Evolutionary conservation across 64 coral and sea anemone species (phyloP).

Genomic region (Dendronephthya gigantea): DNA sequence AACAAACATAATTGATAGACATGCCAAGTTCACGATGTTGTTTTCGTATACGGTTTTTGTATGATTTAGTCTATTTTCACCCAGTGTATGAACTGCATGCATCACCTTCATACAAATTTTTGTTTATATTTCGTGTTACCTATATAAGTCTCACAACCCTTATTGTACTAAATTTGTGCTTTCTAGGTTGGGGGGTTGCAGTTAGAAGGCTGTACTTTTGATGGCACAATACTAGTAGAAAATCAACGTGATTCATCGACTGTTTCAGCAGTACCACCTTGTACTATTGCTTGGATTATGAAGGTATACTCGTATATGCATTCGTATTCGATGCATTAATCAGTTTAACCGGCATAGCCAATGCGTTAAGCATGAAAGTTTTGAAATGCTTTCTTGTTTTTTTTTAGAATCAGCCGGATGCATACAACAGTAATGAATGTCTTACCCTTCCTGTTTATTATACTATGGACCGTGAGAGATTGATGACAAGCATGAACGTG

Average conservation of each 20-base stretch:
- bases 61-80: too few species aligned
- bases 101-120: too few species aligned
- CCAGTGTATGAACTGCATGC: too few species aligned
- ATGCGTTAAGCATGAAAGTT: too few species aligned
- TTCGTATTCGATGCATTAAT: too few species aligned
- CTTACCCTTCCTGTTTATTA: constrained; percentile 91
- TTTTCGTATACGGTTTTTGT: too few species aligned
- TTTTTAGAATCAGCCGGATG: constrained; percentile 54
- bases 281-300: constrained; percentile 76
- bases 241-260: constrained; percentile 86
- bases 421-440: constrained; percentile 78
- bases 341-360: too few species aligned
- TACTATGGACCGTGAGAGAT: constrained; percentile 68
- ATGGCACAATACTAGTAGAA: constrained; percentile 68
- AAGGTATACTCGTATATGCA: constrained; percentile 43
- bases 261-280: constrained; percentile 71
- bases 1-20: too few species aligned
- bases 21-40: too few species aligned
- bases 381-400: neutral
- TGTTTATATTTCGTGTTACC: too few species aligned
- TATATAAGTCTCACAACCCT: neutral
- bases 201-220: constrained; percentile 85
- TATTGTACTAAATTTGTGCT: neutral
- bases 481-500: constrained; percentile 81
- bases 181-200: constrained; percentile 78